Base-by-base conservation (phyloP, 2,113 vertebrate species). In the Psittacus erithacus region DNA sequence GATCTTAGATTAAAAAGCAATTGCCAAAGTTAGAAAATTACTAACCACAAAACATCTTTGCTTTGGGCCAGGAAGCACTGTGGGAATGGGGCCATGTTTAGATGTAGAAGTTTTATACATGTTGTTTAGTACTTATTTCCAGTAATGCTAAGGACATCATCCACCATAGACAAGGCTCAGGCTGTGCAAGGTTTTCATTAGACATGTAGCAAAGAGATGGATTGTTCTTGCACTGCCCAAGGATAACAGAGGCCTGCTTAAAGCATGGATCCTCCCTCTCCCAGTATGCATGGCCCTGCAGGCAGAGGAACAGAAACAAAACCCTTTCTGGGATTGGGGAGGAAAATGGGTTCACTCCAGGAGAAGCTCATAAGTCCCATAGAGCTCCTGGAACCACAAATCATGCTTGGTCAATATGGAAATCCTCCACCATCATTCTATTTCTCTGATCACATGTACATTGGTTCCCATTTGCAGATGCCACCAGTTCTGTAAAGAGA, bases 221-320 rank as follows among this genome's bases (percentile, higher is more conserved):
- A 6, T 19, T 80, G 17, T 10, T 76, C 38, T 63, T 27, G 27
- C 63, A 53, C 17, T 57, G 60, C 43, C 44, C 60, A 70, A 53
- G 28, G n/a, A 24, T 3, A 31, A 38, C 1, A 47, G 18, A 80
- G 13, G 11, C 50, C 43, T 43, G 44, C 53, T 82, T 47, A 33
- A 57, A 93, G 77, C 55, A 88, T 0, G 0, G 39, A 50, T 68
- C 31, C 14, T 84, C 50, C 50, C 68, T 50, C 65, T 83, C 35
- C 35, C 43, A 50, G 39, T 16, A 60, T 8, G 17, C 19, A 7
- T 0, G 11, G 49, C 35, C 31, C 67, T 5, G 3, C 0, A 0
- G 69, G 53, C n/a, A 86, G 11, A 53, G 39, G 35, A 88, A 83
- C 1, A 2, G 60, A 86, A 91, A 41, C 5, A 47, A n/a, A 46